A percentile compares a stretch with the other conserved stretches of the same genome.
Evolutionary conservation across 92 coral and sea anemone species (phyloP).

Genomic region (Heteractis magnifica): DNA sequence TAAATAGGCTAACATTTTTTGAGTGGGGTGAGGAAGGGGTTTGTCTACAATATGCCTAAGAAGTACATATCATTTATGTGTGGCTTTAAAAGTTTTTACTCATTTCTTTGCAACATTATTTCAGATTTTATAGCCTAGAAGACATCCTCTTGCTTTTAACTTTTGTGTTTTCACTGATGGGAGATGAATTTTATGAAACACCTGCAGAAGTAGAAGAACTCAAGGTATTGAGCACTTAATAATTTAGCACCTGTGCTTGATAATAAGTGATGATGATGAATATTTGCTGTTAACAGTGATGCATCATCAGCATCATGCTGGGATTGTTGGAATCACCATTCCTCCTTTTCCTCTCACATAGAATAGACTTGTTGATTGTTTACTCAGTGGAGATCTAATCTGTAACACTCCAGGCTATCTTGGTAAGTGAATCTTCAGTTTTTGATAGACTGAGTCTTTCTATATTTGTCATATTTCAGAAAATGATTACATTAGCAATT

Average conservation of each 20-base stretch:
- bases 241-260: too few relatives aligned
- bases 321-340: not conserved
- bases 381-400: slow-evolving; percentile 60
- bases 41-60: not conserved
- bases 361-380: slow-evolving; percentile 59
- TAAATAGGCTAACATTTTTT: too few relatives aligned
- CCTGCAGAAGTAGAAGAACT: slow-evolving; percentile 80
- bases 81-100: too few relatives aligned
- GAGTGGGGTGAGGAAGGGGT: too few relatives aligned
- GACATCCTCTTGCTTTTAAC: slow-evolving; percentile 65
- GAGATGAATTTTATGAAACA: slow-evolving; percentile 77
- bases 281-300: not conserved
- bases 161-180: slow-evolving; percentile 73
- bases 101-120: not conserved
- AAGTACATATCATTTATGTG: not conserved
- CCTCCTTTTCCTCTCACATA: slow-evolving; percentile 12
- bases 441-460: too few relatives aligned
- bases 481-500: not conserved
- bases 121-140: slow-evolving; percentile 69
- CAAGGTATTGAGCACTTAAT: slow-evolving; percentile 39
- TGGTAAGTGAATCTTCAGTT: slow-evolving; percentile 42
- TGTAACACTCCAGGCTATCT: slow-evolving; percentile 56
- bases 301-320: not conserved
- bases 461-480: too few relatives aligned
- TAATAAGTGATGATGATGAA: not conserved